Percentiles rank a stretch among this genome's conserved stretches.
phyloP scores from a whole-genome alignment of 2,888 invertebrate genomes.

The Pherbina coryleti region DNA sequence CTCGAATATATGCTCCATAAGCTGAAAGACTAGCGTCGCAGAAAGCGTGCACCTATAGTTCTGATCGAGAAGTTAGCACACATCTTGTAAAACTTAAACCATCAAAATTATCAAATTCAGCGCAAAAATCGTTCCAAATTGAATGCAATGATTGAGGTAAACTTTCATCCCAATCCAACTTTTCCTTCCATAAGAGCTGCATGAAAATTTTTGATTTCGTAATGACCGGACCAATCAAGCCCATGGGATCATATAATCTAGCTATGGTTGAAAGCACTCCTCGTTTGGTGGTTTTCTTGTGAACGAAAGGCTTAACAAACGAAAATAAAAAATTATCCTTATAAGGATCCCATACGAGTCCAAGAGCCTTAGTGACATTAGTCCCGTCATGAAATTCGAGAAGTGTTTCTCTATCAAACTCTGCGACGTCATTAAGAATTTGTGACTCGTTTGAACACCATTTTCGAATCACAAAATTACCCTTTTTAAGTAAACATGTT shows the following conservation, averaged over 20 bases:
- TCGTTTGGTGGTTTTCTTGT: slow-evolving; percentile 32
- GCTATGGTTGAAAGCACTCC: slow-evolving; percentile 40
- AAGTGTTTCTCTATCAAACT: slow-evolving; percentile 17
- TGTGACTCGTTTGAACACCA: slow-evolving; percentile 37
- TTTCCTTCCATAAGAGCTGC: slow-evolving; percentile 39
- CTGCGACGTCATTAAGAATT: slow-evolving; percentile 18
- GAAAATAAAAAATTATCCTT: slow-evolving; percentile 39
- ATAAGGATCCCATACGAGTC: slow-evolving; percentile 39
- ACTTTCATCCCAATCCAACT: slow-evolving; percentile 33
- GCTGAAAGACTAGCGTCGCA: slow-evolving; percentile 29
- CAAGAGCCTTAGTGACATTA: slow-evolving; percentile 39
- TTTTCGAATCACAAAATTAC: slow-evolving; percentile 12
- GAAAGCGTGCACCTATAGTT: slow-evolving; percentile 34
- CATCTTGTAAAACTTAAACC: background rate
- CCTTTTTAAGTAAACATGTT: background rate
- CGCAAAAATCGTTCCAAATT: background rate
- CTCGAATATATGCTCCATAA: slow-evolving; percentile 35
- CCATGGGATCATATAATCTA: slow-evolving; percentile 39
- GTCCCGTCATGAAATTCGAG: slow-evolving; percentile 26
- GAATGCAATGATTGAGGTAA: background rate
- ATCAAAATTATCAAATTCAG: background rate
- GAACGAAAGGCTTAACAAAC: slow-evolving; percentile 5
- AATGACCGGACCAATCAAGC: slow-evolving; percentile 43
- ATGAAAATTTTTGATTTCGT: slow-evolving; percentile 45
- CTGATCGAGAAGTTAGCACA: background rate